Conservation (phyloP, 1,140 invertebrate genomes). For the Ostrea edulis region DNA sequence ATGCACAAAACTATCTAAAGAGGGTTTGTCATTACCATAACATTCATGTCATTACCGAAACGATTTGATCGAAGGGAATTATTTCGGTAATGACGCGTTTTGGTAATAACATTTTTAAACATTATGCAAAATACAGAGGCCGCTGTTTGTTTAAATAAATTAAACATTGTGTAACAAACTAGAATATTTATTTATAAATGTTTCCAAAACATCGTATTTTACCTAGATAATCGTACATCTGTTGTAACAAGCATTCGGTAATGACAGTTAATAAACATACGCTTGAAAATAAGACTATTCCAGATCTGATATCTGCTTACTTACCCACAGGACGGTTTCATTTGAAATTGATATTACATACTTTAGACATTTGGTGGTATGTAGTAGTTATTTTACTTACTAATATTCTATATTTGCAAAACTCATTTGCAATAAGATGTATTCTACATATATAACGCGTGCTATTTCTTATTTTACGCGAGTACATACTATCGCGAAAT, state of each 20-base stretch:
- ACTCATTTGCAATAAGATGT: no score
- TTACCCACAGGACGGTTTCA: neutral
- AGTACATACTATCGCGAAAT: no score
- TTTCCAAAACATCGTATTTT: constrained; percentile 12
- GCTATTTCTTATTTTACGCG: no score
- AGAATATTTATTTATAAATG: neutral
- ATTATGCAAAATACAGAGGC: neutral
- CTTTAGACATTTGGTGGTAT: no score
- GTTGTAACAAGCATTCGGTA: constrained; percentile 15
- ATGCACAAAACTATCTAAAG: constrained; percentile 4
- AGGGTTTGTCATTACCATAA: constrained; percentile 18
- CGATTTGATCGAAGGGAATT: constrained; percentile 4
- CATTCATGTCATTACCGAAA: constrained; percentile 17
- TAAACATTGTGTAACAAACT: constrained; percentile 6
- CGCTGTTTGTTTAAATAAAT: neutral
- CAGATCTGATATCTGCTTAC: constrained; percentile 13
- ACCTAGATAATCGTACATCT: neutral
- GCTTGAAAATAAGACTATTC: constrained; percentile 13
- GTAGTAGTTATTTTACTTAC: no score
- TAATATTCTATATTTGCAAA: no score
- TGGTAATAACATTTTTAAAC: constrained; percentile 6
- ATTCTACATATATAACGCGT: no score
- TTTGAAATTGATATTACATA: no score
- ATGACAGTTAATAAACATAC: constrained; percentile 15
- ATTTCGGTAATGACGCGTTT: constrained; percentile 7